A percentile compares a stretch with the other conserved stretches of the same genome.
Conservation (phyloP, 2,113 vertebrate species). For the Martes martes region DNA sequence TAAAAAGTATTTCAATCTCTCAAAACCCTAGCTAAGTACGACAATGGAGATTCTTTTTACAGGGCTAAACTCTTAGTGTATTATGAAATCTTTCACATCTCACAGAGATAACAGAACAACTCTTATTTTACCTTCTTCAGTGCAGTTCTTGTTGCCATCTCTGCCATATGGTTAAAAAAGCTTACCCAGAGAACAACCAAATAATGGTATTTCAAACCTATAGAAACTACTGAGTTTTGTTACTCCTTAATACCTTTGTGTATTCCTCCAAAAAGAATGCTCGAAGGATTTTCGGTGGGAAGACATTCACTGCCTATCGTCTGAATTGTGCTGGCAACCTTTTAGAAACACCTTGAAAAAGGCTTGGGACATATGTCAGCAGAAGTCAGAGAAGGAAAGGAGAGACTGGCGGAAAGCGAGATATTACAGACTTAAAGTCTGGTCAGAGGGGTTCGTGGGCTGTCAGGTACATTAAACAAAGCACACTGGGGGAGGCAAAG, state of each 20-base stretch:
- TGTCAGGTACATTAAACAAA: not conserved
- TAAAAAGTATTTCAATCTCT: not conserved
- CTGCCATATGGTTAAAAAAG: slow-evolving; percentile 55
- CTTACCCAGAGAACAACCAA: not conserved
- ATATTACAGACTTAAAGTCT: not conserved
- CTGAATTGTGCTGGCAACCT: slow-evolving; percentile 9
- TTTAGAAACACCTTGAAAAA: slow-evolving; percentile 37
- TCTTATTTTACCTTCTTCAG: not conserved
- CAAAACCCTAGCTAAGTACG: not conserved
- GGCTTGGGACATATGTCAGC: not conserved
- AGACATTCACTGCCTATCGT: not conserved
- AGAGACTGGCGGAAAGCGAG: not conserved
- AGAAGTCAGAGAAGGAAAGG: not conserved
- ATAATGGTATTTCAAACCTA: slow-evolving; percentile 16
- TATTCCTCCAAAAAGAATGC: not conserved
- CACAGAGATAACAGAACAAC: not conserved
- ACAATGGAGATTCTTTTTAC: not conserved
- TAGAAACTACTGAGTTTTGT: not conserved
- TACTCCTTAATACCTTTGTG: not conserved
- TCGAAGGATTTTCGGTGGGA: not conserved
- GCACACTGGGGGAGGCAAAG: not conserved
- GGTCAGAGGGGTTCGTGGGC: not conserved
- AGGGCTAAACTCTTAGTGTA: not conserved
- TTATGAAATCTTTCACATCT: not conserved
- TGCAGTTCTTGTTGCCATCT: not conserved